Evolutionary conservation across 2,888 invertebrate species (phyloP).

Genomic region (Agrilus mali): DNA sequence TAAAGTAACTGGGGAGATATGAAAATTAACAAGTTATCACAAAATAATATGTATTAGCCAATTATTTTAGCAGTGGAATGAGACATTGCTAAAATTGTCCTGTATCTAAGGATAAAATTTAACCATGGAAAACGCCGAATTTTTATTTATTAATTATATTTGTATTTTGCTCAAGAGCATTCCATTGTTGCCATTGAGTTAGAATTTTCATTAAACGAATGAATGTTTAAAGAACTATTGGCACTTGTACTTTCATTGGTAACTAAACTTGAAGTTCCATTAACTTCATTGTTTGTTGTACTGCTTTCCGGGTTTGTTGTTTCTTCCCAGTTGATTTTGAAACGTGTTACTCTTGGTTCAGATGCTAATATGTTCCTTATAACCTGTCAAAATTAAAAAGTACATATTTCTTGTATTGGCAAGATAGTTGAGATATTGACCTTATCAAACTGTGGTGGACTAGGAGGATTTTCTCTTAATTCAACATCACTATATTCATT

Average conservation of each 20-base stretch:
- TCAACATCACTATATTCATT: slow-evolving; percentile 93
- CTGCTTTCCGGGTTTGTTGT: slow-evolving; percentile 35
- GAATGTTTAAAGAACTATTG: slow-evolving; percentile 2
- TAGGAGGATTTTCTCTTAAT: slow-evolving; percentile 85
- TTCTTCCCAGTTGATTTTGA: slow-evolving; percentile 96
- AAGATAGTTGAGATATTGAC: slow-evolving; percentile 41
- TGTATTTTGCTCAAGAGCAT: slow-evolving; percentile 28
- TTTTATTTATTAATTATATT: background rate
- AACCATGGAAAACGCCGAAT: no score
- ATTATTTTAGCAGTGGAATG: no score
- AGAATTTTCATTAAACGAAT: slow-evolving; percentile 46
- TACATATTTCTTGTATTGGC: background rate
- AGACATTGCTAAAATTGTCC: no score
- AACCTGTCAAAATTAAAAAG: slow-evolving; percentile 31
- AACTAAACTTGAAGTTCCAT: background rate
- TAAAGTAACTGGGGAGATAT: no score
- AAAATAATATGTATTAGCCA: no score
- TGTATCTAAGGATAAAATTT: no score
- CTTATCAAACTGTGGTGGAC: slow-evolving; percentile 87
- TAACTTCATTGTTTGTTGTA: slow-evolving; percentile 15
- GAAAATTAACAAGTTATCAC: no score
- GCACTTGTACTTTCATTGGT: slow-evolving; percentile 2
- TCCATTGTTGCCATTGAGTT: slow-evolving; percentile 53
- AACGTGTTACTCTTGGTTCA: slow-evolving; percentile 88
- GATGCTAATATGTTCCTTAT: slow-evolving; percentile 73